Evolutionary conservation across 2,888 invertebrate species (phyloP).

Genomic region (Automeris io): DNA sequence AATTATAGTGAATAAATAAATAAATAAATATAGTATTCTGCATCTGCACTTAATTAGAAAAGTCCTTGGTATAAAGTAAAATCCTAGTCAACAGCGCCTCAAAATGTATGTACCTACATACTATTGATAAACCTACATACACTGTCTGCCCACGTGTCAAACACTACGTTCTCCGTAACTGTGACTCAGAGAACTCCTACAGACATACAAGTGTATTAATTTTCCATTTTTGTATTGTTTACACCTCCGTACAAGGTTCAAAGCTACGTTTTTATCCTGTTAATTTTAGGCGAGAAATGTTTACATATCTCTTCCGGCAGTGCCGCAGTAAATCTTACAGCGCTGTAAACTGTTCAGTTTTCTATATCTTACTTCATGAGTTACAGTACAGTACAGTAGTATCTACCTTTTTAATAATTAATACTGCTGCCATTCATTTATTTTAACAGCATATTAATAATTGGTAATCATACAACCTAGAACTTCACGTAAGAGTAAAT

Average conservation of each 20-base stretch:
- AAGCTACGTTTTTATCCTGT: constrained; percentile 27
- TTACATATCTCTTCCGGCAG: constrained; percentile 52
- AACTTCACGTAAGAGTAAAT: no score
- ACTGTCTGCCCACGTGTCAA: constrained; percentile 22
- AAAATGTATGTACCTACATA: no score
- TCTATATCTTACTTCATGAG: constrained; percentile 21
- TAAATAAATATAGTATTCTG: no score
- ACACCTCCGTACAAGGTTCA: constrained; percentile 20
- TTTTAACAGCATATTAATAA: constrained; percentile 22
- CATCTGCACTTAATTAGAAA: no score
- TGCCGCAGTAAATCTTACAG: constrained; percentile 45
- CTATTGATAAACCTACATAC: no score
- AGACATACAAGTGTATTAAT: constrained; percentile 18
- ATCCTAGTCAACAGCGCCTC: no score
- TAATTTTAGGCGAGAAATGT: constrained; percentile 53
- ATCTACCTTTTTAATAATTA: constrained; percentile 8
- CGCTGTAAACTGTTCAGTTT: constrained; percentile 23
- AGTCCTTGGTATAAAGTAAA: no score
- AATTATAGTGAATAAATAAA: no score
- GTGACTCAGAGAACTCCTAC: constrained; percentile 22
- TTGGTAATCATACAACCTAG: no score
- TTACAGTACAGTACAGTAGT: constrained; percentile 20
- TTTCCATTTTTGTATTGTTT: constrained; percentile 26
- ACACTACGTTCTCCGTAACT: constrained; percentile 13
- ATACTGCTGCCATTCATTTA: constrained; percentile 14